These are phyloP conservation scores for Bufo bufo DNA, from an alignment of 2,113 vertebrate species.

Conservation along the genomic window DNA sequence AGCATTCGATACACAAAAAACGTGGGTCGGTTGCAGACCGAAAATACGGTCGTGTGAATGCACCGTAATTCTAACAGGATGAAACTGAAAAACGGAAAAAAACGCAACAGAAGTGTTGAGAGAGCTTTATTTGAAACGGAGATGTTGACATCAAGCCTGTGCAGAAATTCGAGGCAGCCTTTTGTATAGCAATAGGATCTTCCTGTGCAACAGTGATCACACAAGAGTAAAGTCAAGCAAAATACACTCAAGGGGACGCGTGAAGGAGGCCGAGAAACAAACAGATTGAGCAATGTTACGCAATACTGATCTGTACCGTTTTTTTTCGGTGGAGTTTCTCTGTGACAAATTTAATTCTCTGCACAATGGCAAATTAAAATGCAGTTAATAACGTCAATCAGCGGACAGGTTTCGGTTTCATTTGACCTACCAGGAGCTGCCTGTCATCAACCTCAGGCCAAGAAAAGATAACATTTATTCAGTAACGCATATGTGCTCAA, in stretches of 20 bases:
- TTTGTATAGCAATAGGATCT: not conserved
- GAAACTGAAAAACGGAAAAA: no score
- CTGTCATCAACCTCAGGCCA: slow-evolving; percentile 12
- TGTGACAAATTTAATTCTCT: not conserved
- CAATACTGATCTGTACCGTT: not conserved
- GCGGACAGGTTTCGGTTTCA: not conserved
- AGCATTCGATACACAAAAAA: no score
- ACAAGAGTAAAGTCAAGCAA: no score
- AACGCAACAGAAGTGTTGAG: no score
- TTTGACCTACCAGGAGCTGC: not conserved
- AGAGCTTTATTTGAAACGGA: no score
- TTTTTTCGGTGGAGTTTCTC: not conserved
- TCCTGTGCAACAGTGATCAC: not conserved
- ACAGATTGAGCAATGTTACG: not conserved
- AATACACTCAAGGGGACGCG: not conserved
- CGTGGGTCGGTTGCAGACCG: no score
- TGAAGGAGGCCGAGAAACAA: not conserved
- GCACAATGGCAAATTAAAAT: slow-evolving; percentile 5
- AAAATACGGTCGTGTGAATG: no score
- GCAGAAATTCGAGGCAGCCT: no score
- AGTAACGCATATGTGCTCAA: slow-evolving; percentile 17
- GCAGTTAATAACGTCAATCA: not conserved
- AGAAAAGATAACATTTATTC: slow-evolving; percentile 49
- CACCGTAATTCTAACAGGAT: no score
- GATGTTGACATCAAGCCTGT: no score